A percentile compares a stretch with the other conserved stretches of the same genome.
Evolutionary conservation across 1,140 invertebrate species (phyloP).

Genomic region (Drosophila nebulosa): DNA sequence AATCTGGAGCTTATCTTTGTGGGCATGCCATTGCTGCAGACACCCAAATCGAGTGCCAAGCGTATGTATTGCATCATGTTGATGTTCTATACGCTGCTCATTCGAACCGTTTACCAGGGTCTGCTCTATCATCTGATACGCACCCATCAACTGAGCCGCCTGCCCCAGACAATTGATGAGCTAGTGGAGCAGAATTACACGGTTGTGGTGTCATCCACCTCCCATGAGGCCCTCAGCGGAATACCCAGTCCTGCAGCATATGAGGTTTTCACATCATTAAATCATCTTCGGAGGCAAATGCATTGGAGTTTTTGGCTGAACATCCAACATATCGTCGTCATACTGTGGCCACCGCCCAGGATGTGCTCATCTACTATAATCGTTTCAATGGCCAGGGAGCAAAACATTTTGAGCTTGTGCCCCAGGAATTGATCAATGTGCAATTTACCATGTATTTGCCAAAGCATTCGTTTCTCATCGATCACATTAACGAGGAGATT

Average conservation of each 20-base stretch:
- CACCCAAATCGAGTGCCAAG: slow-evolving; percentile 18
- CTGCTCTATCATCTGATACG: slow-evolving; percentile 62
- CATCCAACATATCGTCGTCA: slow-evolving; percentile 6
- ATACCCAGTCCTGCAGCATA: slow-evolving; percentile 46
- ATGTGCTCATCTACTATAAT: slow-evolving; percentile 48
- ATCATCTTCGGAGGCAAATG: background rate
- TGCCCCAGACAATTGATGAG: slow-evolving; percentile 51
- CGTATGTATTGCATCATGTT: slow-evolving; percentile 53
- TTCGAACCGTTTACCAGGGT: slow-evolving; percentile 67
- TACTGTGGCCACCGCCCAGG: slow-evolving; percentile 32
- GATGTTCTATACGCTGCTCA: slow-evolving; percentile 55
- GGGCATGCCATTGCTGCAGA: slow-evolving; percentile 47
- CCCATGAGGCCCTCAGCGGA: slow-evolving; percentile 26
- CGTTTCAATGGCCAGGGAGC: slow-evolving; percentile 9
- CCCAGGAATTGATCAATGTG: slow-evolving; percentile 53
- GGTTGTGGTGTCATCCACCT: slow-evolving; percentile 28
- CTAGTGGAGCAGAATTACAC: slow-evolving; percentile 51
- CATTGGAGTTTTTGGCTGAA: slow-evolving; percentile 31
- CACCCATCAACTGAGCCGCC: slow-evolving; percentile 44
- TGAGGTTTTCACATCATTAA: slow-evolving; percentile 36
- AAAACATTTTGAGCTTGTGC: slow-evolving; percentile 34
- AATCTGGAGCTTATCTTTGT: slow-evolving; percentile 50
- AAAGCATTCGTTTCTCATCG: slow-evolving; percentile 64
- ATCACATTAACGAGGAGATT: slow-evolving; percentile 62
- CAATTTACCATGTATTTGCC: slow-evolving; percentile 62